Evolutionary conservation across 2,113 vertebrate species (phyloP).

Genomic region (Ornithorhynchus anatinus): DNA sequence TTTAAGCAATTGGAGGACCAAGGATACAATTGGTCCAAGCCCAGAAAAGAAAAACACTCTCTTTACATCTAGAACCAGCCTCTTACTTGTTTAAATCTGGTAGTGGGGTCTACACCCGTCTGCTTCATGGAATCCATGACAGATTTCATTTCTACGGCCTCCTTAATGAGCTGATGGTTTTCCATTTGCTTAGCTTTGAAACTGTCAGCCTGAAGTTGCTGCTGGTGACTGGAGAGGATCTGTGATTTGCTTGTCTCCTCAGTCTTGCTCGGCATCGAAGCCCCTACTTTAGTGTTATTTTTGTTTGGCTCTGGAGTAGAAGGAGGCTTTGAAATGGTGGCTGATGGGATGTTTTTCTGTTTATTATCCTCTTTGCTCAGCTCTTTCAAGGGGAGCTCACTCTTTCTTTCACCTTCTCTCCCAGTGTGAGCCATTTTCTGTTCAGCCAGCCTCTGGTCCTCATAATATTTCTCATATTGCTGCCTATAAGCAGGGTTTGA

Average conservation of each 20-base stretch:
- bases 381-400: conserved; percentile 74
- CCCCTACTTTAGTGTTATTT: conserved; percentile 83
- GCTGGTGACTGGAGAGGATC: conserved; percentile 81
- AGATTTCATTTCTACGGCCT: conserved; percentile 95
- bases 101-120: conserved; percentile 94
- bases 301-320: conserved; percentile 81
- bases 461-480: conserved; percentile 88
- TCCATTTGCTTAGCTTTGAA: conserved; percentile 88
- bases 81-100: conserved; percentile 97
- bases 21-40: conserved; percentile 22
- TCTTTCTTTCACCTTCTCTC: conserved; percentile 77
- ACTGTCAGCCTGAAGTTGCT: conserved; percentile 80
- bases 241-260: conserved; percentile 85
- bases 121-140: conserved; percentile 93
- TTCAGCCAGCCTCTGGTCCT: conserved; percentile 87
- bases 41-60: conserved; percentile 29
- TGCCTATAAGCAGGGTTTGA: conserved; percentile 84
- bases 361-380: conserved; percentile 84
- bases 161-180: conserved; percentile 91
- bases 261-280: conserved; percentile 79
- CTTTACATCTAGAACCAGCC: conserved; percentile 52
- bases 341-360: conserved; percentile 79
- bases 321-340: conserved; percentile 87
- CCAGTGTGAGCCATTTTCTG: conserved; percentile 81
- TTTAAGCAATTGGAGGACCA: too few relatives aligned